Conservation (phyloP, 1,140 invertebrate genomes). For the Leptestheria dahalacensis region DNA sequence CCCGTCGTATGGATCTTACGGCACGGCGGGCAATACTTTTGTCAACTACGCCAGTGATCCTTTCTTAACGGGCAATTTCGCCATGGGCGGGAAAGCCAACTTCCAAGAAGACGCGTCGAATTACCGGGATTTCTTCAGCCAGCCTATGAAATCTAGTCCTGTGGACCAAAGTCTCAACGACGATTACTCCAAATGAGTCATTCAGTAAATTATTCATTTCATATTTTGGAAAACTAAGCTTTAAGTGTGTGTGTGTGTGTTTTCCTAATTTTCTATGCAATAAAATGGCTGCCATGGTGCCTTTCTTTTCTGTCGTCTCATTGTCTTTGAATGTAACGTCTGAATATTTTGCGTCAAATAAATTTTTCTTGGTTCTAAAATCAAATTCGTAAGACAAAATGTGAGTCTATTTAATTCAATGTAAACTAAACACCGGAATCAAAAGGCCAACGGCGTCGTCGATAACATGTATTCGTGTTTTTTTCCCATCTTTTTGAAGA, state of each 20-base stretch:
- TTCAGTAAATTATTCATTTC: conserved; percentile 1
- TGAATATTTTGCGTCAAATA: no score
- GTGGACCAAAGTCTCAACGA: neutral
- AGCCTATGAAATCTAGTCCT: neutral
- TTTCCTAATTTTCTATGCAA: neutral
- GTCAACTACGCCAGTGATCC: conserved; percentile 1
- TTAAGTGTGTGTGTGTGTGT: neutral
- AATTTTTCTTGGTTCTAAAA: no score
- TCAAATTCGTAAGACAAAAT: no score
- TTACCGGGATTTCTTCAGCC: conserved; percentile 3
- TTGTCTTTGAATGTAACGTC: neutral
- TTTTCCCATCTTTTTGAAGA: no score
- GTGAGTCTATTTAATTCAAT: no score
- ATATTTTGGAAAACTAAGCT: neutral
- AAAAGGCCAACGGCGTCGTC: no score
- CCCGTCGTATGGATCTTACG: neutral
- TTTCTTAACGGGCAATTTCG: neutral
- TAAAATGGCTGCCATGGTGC: neutral
- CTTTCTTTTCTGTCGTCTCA: neutral
- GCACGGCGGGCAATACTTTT: neutral
- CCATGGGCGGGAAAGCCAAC: neutral
- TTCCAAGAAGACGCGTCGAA: neutral
- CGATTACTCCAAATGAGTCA: neutral
- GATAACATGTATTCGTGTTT: no score
- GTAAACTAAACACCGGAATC: no score